phyloP scores from a whole-genome alignment of 2,888 invertebrate genomes.

The Portevinia maculata region DNA sequence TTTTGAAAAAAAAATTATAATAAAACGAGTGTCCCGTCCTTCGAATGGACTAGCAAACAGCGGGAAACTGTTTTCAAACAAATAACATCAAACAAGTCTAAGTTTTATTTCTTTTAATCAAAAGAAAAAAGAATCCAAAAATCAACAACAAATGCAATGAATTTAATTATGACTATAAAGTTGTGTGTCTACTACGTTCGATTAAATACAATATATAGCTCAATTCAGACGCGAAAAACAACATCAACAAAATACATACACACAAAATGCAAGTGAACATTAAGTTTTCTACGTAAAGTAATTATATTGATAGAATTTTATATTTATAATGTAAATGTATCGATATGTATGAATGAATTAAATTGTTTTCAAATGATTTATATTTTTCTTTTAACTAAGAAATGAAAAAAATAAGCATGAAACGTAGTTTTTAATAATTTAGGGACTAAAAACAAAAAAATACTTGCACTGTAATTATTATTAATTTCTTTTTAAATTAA shows the following conservation, averaged over 20 bases:
- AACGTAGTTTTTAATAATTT: conserved; percentile 62
- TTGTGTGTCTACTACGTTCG: conserved; percentile 43
- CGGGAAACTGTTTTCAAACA: conserved; percentile 70
- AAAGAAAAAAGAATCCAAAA: conserved; percentile 3
- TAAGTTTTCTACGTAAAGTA: conserved; percentile 72
- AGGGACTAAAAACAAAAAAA: conserved; percentile 56
- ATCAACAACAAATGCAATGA: conserved; percentile 40
- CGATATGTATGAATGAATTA: conserved; percentile 72
- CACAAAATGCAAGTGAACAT: conserved; percentile 66
- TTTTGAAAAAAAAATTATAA: conserved; percentile 1
- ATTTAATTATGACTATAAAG: conserved; percentile 7
- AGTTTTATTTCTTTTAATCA: conserved; percentile 20
- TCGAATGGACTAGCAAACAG: conserved; percentile 36
- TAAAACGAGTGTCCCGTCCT: conserved; percentile 21
- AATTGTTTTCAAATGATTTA: conserved; percentile 40
- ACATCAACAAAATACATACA: conserved; percentile 34
- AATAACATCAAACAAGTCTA: conserved; percentile 12
- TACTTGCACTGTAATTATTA: conserved; percentile 69
- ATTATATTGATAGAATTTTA: conserved; percentile 72
- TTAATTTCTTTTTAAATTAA: conserved; percentile 43
- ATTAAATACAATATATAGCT: conserved; percentile 47
- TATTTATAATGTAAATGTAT: conserved; percentile 73
- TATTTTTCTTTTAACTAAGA: conserved; percentile 18
- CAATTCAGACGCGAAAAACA: conserved; percentile 58
- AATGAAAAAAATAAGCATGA: conserved; percentile 38